Evolutionary conservation across 1,140 invertebrate genomes (phyloP).

Genomic region (Trinorchestia longiramus): DNA sequence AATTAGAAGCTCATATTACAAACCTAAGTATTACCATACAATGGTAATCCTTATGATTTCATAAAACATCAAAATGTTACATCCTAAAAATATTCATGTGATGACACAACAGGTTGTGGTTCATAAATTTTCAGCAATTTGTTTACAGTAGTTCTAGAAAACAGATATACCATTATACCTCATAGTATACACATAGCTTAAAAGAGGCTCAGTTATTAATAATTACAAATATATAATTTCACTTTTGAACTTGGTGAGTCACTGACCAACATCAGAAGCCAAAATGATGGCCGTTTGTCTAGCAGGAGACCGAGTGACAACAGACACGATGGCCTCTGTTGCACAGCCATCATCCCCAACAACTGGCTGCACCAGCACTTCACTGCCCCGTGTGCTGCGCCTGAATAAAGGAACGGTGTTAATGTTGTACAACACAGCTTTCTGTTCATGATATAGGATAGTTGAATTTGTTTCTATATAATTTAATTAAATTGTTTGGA

Average conservation of each 20-base stretch:
- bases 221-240: not conserved
- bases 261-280: slow-evolving; percentile 82
- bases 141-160: too few relatives aligned
- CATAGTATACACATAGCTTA: too few relatives aligned
- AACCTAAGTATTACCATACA: too few relatives aligned
- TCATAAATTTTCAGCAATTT: too few relatives aligned
- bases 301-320: slow-evolving; percentile 79
- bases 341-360: slow-evolving; percentile 82
- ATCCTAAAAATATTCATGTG: too few relatives aligned
- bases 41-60: too few relatives aligned
- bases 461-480: too few relatives aligned
- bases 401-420: slow-evolving; percentile 69
- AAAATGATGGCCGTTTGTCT: slow-evolving; percentile 89
- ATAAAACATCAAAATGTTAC: too few relatives aligned
- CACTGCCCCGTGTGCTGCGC: slow-evolving; percentile 83
- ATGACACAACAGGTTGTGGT: too few relatives aligned
- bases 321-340: slow-evolving; percentile 81
- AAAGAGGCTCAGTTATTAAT: too few relatives aligned
- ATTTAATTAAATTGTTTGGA: not conserved
- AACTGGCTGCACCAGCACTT: slow-evolving; percentile 82
- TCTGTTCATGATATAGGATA: not conserved
- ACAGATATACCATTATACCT: too few relatives aligned
- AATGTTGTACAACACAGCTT: not conserved
- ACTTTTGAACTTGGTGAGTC: not conserved
- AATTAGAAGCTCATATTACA: too few relatives aligned